Evolutionary conservation across 2,888 invertebrate genomes (phyloP), one percentile per base, ranked within the genome.

Genomic region (Nomada lathburiana): DNA sequence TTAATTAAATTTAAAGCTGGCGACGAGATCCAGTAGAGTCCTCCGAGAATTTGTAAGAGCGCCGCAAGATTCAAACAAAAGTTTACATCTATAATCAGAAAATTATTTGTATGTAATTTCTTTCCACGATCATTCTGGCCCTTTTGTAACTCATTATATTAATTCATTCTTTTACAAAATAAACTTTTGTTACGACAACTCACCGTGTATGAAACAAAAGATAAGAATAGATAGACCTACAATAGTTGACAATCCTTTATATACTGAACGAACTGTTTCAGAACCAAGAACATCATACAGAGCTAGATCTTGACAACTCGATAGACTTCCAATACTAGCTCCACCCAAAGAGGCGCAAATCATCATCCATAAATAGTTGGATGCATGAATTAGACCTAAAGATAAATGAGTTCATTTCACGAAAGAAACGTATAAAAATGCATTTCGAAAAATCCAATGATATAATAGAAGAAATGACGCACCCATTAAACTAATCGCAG

Each of bases 241-340:
- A 18, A 90, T 64, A 0, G 87, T 92, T 26, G 86, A 91, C 26
- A 92, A 85, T 67, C 86, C 82, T 55, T 83, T 89, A 23, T 88
- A 77, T 55, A 87, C 85, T 53, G 80, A 86, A 59, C 81, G 88
- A 4, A 86, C 85, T 5, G 83, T 79, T 70, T 89, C 87, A 71
- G 79, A 60, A 0, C 91, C 90, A n/a, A 91, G 74, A 60, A 88
- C 76, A 70, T 91, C 91, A 44, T 85, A 82, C 5, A 91, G 74
- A 2, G 88, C 86, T 20, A 86, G 84, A 62, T 91, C 90, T 36
- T 91, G 87, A 23, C 85, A 88, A 16, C 83, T 85, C 0, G 86
- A 81, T 44, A 88, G 73, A 63, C 87, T 81, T 16, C 89, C 84
- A 10, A 88, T 86, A 59, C 89, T 80, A 5, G 89, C 50, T 11